Evolutionary conservation across 2,797 vertebrate species (phyloP).

Genomic region (Rhinophrynus dorsalis): DNA sequence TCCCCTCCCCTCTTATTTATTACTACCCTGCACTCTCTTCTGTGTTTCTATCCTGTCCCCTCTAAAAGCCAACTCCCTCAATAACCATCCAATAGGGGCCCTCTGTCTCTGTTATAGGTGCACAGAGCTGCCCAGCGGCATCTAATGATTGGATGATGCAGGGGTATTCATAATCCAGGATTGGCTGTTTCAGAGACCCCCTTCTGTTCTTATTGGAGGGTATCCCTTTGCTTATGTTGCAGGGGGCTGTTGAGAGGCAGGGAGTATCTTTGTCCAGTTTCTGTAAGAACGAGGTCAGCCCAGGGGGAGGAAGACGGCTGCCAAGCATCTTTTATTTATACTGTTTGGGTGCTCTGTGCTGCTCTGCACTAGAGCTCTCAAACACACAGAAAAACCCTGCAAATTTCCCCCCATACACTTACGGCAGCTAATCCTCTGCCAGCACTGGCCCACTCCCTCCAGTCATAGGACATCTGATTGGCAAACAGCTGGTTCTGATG

Average conservation of each 20-base stretch:
- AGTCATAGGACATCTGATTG: slow-evolving; percentile 9
- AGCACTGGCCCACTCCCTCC: slow-evolving; percentile 14
- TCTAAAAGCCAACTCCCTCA: slow-evolving; percentile 17
- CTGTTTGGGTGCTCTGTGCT: slow-evolving; percentile 41
- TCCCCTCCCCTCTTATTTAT: slow-evolving; percentile 12
- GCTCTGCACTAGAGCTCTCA: background rate
- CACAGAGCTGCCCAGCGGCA: slow-evolving; percentile 31
- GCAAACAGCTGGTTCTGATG: slow-evolving; percentile 9
- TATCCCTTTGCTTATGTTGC: slow-evolving; percentile 7
- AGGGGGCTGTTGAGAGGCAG: slow-evolving; percentile 34
- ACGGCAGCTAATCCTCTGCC: slow-evolving; percentile 33
- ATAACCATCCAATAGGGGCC: slow-evolving; percentile 22
- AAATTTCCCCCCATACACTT: slow-evolving; percentile 41
- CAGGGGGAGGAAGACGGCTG: slow-evolving; percentile 26
- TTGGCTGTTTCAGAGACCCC: slow-evolving; percentile 3
- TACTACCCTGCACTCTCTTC: slow-evolving; percentile 17
- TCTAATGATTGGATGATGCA: slow-evolving; percentile 16
- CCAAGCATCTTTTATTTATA: slow-evolving; percentile 43
- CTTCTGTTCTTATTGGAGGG: slow-evolving; percentile 20
- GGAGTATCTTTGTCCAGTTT: slow-evolving; percentile 26
- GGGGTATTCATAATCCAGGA: background rate
- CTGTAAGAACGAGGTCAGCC: slow-evolving; percentile 27
- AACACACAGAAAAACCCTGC: slow-evolving; percentile 20
- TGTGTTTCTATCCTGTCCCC: slow-evolving; percentile 9
- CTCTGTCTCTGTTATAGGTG: slow-evolving; percentile 11